Evolutionary conservation across 35 echinoderm and acorn worm genomes (phyloP).

Genomic region (Stichopus chloronotus): DNA sequence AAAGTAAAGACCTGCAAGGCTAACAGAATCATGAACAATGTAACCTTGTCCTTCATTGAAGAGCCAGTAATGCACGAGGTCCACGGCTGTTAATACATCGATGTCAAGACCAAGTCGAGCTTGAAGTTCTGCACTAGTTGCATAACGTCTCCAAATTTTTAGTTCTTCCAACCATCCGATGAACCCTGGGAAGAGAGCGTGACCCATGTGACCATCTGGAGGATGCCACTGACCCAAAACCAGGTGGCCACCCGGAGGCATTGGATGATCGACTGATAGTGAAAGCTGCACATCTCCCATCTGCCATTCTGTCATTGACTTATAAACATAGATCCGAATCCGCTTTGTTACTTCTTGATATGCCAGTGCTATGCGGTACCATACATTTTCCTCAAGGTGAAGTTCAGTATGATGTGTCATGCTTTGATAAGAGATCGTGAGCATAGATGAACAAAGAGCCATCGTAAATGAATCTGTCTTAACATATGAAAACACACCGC

Average conservation of each 20-base stretch:
- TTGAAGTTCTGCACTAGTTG: constrained; percentile 43
- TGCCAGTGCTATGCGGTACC: constrained; percentile 76
- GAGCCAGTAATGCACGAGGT: constrained; percentile 71
- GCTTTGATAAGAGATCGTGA: constrained; percentile 49
- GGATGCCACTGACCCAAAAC: constrained; percentile 79
- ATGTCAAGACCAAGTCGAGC: constrained; percentile 31
- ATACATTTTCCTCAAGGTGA: constrained; percentile 51
- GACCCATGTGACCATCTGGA: constrained; percentile 49
- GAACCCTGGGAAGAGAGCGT: constrained; percentile 70
- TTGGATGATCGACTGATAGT: background rate
- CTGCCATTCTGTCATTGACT: constrained; percentile 27
- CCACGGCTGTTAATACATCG: background rate
- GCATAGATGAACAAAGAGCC: constrained; percentile 32
- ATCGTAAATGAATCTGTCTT: constrained; percentile 57
- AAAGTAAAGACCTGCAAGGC: constrained; percentile 45
- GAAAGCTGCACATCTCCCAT: constrained; percentile 17
- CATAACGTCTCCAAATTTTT: constrained; percentile 75
- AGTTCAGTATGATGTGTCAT: constrained; percentile 45
- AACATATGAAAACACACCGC: constrained; percentile 69
- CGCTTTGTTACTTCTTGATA: constrained; percentile 62
- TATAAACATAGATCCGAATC: constrained; percentile 65
- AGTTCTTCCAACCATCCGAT: constrained; percentile 81
- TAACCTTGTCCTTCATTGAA: constrained; percentile 84
- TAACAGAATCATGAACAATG: constrained; percentile 66
- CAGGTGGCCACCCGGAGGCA: constrained; percentile 72